Evolutionary conservation across 2,113 vertebrate species (phyloP).

Genomic region (Seriola aureovittata): DNA sequence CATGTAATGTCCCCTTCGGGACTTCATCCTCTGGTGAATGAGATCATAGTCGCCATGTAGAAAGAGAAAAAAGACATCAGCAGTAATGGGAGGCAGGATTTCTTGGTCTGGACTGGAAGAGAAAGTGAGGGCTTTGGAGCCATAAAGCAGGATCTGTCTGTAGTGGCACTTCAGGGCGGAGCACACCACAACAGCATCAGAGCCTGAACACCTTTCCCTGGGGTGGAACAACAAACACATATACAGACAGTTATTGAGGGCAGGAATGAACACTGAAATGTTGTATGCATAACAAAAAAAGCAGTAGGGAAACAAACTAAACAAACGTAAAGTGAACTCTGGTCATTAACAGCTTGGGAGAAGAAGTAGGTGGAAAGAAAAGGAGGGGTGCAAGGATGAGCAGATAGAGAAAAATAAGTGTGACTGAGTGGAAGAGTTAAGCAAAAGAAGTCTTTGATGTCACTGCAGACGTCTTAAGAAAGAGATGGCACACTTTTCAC

Average conservation of each 20-base stretch:
- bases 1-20: slow-evolving; percentile 91
- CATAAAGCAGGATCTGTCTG: slow-evolving; percentile 84
- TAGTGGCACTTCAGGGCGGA: slow-evolving; percentile 92
- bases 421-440: slow-evolving; percentile 12
- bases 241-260: not conserved
- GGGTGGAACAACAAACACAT: not conserved
- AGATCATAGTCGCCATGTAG: slow-evolving; percentile 86
- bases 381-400: not conserved
- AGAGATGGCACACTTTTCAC: slow-evolving; percentile 48
- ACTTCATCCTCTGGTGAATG: slow-evolving; percentile 84
- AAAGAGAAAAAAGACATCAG: slow-evolving; percentile 87
- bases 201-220: slow-evolving; percentile 82
- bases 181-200: slow-evolving; percentile 86
- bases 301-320: not conserved
- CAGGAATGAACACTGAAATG: not conserved
- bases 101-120: slow-evolving; percentile 29
- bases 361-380: slow-evolving; percentile 2
- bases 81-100: not conserved
- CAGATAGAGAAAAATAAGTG: slow-evolving; percentile 1
- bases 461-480: slow-evolving; percentile 35
- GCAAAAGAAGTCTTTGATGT: slow-evolving; percentile 64
- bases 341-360: slow-evolving; percentile 12
- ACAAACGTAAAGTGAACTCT: slow-evolving; percentile 10
- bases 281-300: not conserved
- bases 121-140: slow-evolving; percentile 59